These are phyloP conservation scores for Lateolabrax maculatus DNA, from an alignment of 2,797 vertebrate species.

Conservation along the genomic window DNA sequence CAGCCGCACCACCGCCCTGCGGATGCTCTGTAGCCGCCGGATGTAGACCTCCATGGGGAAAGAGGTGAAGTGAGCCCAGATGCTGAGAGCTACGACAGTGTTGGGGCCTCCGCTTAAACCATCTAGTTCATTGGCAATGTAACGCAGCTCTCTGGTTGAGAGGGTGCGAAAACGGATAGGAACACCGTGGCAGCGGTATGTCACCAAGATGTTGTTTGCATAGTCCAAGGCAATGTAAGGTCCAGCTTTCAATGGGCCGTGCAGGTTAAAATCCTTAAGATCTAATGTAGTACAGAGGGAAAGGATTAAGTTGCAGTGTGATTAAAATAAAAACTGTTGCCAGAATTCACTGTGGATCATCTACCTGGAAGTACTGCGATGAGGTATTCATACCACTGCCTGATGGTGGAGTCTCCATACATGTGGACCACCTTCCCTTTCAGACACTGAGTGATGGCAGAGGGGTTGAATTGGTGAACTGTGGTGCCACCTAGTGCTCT, in stretches of 20 bases:
- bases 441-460: slow-evolving; percentile 88
- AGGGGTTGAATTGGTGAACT: slow-evolving; percentile 87
- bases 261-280: slow-evolving; percentile 20
- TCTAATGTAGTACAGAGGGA: slow-evolving; percentile 15
- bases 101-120: slow-evolving; percentile 87
- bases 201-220: slow-evolving; percentile 87
- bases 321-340: not conserved
- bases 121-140: slow-evolving; percentile 92
- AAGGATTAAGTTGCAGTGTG: not conserved
- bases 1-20: slow-evolving; percentile 86
- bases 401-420: slow-evolving; percentile 93
- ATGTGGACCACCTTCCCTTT: slow-evolving; percentile 89
- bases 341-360: not conserved
- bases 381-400: slow-evolving; percentile 94
- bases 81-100: slow-evolving; percentile 88
- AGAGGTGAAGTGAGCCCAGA: slow-evolving; percentile 95
- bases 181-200: slow-evolving; percentile 90
- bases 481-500: slow-evolving; percentile 74
- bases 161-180: slow-evolving; percentile 88
- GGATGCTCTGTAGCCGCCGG: slow-evolving; percentile 89
- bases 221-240: slow-evolving; percentile 90
- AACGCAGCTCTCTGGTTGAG: slow-evolving; percentile 86
- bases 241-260: slow-evolving; percentile 84
- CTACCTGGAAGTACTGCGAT: slow-evolving; percentile 88
- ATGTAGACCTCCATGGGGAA: slow-evolving; percentile 92